Evolutionary conservation across 2,113 vertebrate genomes (phyloP), one percentile per base, ranked within the genome.

Genomic region (Thryonomys swinderianus): DNA sequence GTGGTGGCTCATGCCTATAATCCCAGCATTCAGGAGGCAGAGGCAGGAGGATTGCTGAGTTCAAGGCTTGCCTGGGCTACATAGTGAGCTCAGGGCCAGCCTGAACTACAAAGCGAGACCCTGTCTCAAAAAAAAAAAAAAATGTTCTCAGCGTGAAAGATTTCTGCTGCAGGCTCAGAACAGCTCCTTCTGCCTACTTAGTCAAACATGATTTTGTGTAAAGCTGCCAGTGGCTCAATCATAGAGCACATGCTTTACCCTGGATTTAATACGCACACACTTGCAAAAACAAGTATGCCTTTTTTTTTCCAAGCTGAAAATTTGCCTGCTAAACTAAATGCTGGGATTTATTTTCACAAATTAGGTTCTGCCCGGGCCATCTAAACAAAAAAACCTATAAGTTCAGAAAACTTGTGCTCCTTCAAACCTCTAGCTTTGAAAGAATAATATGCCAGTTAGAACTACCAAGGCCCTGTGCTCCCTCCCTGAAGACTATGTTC

Each of bases 401-500:
- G 27, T 81, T 78, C 37, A 91, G 20, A 27, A 17, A 66, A 53
- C 11, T 3, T 20, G 17, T 32, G 2, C 2, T 10, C 27, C 0
- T 64, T 30, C 30, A 27, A 37, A 27, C 21, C 21, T 30, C 14
- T 37, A 32, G 20, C 34, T 59, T 30, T 23, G 37, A 67, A 53
- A 34, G 6, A 25, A 16, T 1, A 3, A 0, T 53, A 53, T 9
- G n/a, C 20, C 21, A 27, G 10, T 25, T 37, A 76, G 5, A 9
- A 14, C 8, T 4, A 1, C 32, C 21, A 42, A 61, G 32, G 61
- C 27, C 51, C 12, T 0, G 7, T 4, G 48, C 45, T 62, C 7
- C n/a, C 9, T 48, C 21, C 71, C 61, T 1, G 20, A 92, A 69
- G 11, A 11, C 6, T 25, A 30, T 0, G 18, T 20, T 11, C 55